Evolutionary conservation across 2,888 invertebrate genomes (phyloP), one percentile per base, ranked within the genome.

Genomic region (Drosophila diplacantha): DNA sequence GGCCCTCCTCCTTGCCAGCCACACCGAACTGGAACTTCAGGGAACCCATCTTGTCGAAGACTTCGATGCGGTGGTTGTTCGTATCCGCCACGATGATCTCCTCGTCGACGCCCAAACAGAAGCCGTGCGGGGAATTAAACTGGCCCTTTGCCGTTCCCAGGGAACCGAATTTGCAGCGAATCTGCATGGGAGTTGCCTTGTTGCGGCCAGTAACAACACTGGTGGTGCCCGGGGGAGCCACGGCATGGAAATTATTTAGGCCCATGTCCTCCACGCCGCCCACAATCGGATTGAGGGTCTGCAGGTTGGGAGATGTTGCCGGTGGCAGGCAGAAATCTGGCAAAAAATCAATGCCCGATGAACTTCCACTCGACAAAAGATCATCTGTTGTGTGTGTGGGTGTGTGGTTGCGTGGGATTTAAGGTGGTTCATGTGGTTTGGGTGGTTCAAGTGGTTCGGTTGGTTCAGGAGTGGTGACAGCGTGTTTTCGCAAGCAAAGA

Each of bases 71-170:
- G 90, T 98, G 98, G 88, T 98, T 98, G 87, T 98, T 97, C 6
- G 98, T 98, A 87, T 98, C 96, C 39, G 97, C 98, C 22, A 98
- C 97, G 81, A 98, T 95, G 74, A 98, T 97, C 85, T 98, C 97
- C 87, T 98, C 97, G 84, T 97, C 97, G 53, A 94, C 91, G 34
- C 98, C 97, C 70, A 98, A 91, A 85, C 98, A 98, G 88, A 98
- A 98, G 44, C 98, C 98, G 88, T 98, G 98, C 0, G 98, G 98
- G 0, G 98, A 97, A 89, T 97, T 97, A 85, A 98, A 98, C 89
- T 98, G 97, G 20, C 96, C 95, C 87, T 96, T 96, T 68, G 94
- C 94, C 29, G 96, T 94, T 29, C 98, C 98, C 72, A 98, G 90
- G 80, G 96, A 96, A 12, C 98, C 98, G 89, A 98, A 98, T 89